Base-by-base conservation (phyloP, 2,113 vertebrate genomes). In the Pterocles burchelli region DNA sequence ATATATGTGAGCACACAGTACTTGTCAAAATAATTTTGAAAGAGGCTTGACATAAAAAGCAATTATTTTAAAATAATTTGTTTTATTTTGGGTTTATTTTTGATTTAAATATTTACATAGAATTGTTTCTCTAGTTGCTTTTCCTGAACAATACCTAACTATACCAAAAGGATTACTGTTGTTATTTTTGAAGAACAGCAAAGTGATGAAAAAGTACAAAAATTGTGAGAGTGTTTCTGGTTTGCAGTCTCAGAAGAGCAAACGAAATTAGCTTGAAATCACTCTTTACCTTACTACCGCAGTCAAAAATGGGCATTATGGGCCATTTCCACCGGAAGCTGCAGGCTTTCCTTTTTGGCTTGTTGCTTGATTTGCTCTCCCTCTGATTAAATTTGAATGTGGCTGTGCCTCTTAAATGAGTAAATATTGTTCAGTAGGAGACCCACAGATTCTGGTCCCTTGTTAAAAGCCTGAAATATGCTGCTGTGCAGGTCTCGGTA, bases 211-310 rank as follows among this genome's bases (percentile, higher is more conserved):
- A 51, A 94, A 91, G 90, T 68, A 18, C 49, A 76, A 89, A 63
- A 82, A 58, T 2, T 5, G 19, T 61, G 45, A 63, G 55, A 28
- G 9, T 76, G 10, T 84, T 51, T 31, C 8, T 57, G 48, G 71
- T 92, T 76, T 73, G 36, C 59, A 48, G 67, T 13, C 70, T 93
- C 33, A 13, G 72, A 58, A 74, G 28, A 95, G 88, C 57, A 91
- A 91, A 62, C 34, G 18, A 89, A 96, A 95, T 89, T 31, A 84
- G 46, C 59, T 74, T 7, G 34, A 88, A 93, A 85, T 41, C 80
- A 67, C 63, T 72, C 77, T 38, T 57, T 14, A 20, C 19, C 1
- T 38, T 77, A 61, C 43, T 43, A 4, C 43, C 54, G 34, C 25
- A 33, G 48, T 68, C 16, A 51, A 12, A 93, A 74, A 49, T 2